These are phyloP conservation scores for Eugnorisma glareosa DNA, from an alignment of 2,888 invertebrate genomes.

Conservation along the genomic window DNA sequence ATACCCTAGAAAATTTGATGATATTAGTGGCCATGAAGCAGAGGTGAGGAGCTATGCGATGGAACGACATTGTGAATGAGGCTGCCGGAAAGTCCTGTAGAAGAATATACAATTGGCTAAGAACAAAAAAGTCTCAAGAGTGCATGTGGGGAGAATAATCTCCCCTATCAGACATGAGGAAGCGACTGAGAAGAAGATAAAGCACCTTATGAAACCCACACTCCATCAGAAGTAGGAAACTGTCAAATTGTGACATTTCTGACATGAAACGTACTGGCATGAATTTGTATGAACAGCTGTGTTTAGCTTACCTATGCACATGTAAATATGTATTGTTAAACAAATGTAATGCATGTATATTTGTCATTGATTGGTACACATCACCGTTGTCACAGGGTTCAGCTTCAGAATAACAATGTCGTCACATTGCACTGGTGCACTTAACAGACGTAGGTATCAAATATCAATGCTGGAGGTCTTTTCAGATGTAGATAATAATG, in stretches of 20 bases:
- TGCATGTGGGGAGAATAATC: background rate
- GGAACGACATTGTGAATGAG: background rate
- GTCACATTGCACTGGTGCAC: conserved; percentile 5
- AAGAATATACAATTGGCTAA: background rate
- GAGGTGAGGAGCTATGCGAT: background rate
- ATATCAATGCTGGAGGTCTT: background rate
- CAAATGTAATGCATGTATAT: conserved; percentile 48
- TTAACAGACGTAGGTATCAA: background rate
- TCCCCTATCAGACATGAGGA: background rate
- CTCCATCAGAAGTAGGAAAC: conserved; percentile 25
- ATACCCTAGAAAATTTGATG: too few relatives aligned
- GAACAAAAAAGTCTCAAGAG: background rate
- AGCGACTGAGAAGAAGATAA: background rate
- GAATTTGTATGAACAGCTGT: conserved; percentile 30
- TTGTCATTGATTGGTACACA: conserved; percentile 46
- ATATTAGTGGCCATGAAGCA: too few relatives aligned
- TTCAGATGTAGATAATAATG: background rate
- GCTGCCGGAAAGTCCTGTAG: background rate
- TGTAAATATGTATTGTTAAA: conserved; percentile 41
- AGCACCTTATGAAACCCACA: background rate
- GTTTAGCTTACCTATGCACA: conserved; percentile 26
- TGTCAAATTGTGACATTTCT: conserved; percentile 40
- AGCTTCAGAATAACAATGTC: conserved; percentile 44
- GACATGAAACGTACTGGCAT: background rate
- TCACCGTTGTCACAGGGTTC: conserved; percentile 27